These are phyloP conservation scores for Hesperophylax magnus DNA, from an alignment of 1,140 invertebrate species.

Conservation along the genomic window DNA sequence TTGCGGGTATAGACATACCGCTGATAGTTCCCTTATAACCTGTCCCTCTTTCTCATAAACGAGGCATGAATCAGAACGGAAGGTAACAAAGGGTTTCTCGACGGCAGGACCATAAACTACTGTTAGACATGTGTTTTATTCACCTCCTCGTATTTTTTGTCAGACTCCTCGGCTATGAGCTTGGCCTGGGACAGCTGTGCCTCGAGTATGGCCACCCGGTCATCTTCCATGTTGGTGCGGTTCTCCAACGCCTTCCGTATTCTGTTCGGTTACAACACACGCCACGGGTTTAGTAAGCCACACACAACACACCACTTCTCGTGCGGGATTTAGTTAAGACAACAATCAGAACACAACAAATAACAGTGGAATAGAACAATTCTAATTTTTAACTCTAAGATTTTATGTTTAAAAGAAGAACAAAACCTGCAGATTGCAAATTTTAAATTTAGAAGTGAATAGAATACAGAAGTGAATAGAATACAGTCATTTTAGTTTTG, in stretches of 20 bases:
- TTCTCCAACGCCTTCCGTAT: conserved; percentile 99
- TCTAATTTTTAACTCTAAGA: too few species aligned
- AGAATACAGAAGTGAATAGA: too few species aligned
- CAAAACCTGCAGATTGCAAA: too few species aligned
- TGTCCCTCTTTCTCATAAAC: too few species aligned
- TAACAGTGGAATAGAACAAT: too few species aligned
- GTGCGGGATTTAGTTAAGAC: background rate
- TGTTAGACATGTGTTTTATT: conserved; percentile 45
- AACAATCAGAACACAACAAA: too few species aligned
- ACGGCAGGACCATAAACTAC: background rate
- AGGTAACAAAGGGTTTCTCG: too few species aligned
- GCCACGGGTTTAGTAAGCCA: conserved; percentile 34
- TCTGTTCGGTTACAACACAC: conserved; percentile 73
- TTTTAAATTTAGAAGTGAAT: too few species aligned
- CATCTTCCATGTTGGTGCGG: conserved; percentile 98
- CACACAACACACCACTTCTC: conserved; percentile 38
- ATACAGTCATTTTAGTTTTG: too few species aligned
- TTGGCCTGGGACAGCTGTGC: conserved; percentile 96
- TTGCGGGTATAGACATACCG: conserved; percentile 1
- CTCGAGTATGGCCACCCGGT: conserved; percentile 94
- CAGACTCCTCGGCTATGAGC: conserved; percentile 97
- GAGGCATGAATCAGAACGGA: too few species aligned
- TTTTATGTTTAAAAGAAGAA: too few species aligned
- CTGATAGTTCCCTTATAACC: too few species aligned
- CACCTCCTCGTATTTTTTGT: conserved; percentile 99